These are phyloP conservation scores for Phoeniculus purpureus DNA, from an alignment of 2,797 vertebrate genomes.

Conservation along the genomic window DNA sequence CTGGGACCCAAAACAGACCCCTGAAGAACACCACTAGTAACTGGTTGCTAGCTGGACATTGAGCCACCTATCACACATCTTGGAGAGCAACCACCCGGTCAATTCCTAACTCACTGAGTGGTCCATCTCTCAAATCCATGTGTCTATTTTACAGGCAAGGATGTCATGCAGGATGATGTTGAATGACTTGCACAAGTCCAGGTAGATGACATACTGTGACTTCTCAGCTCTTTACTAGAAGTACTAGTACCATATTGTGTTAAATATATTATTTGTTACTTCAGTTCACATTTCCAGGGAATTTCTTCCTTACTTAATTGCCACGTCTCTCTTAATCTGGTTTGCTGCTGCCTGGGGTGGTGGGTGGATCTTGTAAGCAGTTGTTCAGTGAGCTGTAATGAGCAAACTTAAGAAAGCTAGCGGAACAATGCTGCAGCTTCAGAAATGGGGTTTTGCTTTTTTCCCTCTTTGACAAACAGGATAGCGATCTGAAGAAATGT, in stretches of 20 bases:
- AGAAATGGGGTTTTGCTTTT: slow-evolving; percentile 9
- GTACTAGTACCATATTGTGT: neutral
- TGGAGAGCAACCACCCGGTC: no score
- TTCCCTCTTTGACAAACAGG: slow-evolving; percentile 7
- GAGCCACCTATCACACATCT: no score
- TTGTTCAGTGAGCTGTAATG: slow-evolving; percentile 39
- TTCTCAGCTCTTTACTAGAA: neutral
- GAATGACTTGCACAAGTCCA: no score
- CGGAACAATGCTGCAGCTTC: neutral
- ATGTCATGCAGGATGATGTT: no score
- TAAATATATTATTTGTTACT: neutral
- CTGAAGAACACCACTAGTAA: no score
- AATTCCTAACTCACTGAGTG: no score
- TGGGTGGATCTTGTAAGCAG: slow-evolving; percentile 27
- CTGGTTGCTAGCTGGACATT: no score
- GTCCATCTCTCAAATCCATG: no score
- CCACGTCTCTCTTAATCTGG: neutral
- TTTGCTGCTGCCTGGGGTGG: neutral
- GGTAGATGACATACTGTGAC: neutral
- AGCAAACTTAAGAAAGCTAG: slow-evolving; percentile 26
- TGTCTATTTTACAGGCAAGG: no score
- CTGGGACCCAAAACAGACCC: no score
- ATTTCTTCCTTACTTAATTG: neutral
- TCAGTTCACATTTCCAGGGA: neutral
- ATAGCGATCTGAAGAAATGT: slow-evolving; percentile 4